A percentile compares a stretch with the other conserved stretches of the same genome.
These are phyloP conservation scores for Pseudomyrmex pallidus DNA, from an alignment of 1,140 invertebrate genomes.

Conservation along the genomic window DNA sequence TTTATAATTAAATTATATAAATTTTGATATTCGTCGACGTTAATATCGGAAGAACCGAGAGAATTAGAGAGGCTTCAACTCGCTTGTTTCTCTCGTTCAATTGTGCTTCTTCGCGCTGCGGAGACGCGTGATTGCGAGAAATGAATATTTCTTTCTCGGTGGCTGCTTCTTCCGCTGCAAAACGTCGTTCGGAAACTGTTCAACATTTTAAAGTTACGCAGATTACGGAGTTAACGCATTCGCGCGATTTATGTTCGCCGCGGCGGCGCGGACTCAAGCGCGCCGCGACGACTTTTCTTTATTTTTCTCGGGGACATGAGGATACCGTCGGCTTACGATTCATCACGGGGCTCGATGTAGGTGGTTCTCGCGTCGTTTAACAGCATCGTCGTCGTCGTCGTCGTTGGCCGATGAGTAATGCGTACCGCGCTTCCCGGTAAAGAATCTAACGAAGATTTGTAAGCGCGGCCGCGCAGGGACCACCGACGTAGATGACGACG, in stretches of 20 bases:
- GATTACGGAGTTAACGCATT: constrained; percentile 28
- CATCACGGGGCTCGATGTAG: constrained; percentile 33
- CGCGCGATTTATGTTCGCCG: constrained; percentile 25
- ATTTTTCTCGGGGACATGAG: background rate
- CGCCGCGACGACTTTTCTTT: constrained; percentile 14
- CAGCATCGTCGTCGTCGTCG: constrained; percentile 19
- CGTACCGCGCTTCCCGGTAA: constrained; percentile 32
- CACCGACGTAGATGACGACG: constrained; percentile 52
- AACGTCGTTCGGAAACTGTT: background rate
- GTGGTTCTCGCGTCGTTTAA: constrained; percentile 18
- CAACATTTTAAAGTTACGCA: background rate
- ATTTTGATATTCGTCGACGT: too few relatives aligned
- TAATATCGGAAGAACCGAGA: too few relatives aligned
- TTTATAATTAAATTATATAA: too few relatives aligned
- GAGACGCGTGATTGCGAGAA: background rate
- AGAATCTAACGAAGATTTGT: constrained; percentile 65
- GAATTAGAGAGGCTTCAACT: too few relatives aligned
- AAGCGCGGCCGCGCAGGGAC: constrained; percentile 30
- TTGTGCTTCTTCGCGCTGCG: background rate
- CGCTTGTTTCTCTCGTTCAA: too few relatives aligned
- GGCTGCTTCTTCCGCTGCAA: background rate
- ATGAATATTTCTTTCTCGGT: background rate
- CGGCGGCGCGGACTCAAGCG: background rate
- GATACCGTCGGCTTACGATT: constrained; percentile 34
- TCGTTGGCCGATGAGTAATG: constrained; percentile 51